A percentile compares a stretch with the other conserved stretches of the same genome.
These are phyloP conservation scores for Porites lobata DNA, from an alignment of 92 coral and sea anemone species.

Conservation along the genomic window DNA sequence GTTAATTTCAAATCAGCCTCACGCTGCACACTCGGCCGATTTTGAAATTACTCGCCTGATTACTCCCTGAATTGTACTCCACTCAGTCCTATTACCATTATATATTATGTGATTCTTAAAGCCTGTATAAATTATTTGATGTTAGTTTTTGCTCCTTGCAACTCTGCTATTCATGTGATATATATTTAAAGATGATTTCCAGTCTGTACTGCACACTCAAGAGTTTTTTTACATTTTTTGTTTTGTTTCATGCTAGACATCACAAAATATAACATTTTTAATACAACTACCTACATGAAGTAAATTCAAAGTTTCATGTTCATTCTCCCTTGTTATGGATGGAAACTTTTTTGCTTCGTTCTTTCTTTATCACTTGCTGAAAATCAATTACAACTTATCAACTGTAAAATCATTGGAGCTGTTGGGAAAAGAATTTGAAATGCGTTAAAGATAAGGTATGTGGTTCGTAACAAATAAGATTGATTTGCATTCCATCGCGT, in stretches of 20 bases:
- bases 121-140: too few relatives aligned
- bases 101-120: too few relatives aligned
- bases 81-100: too few relatives aligned
- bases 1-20: background rate
- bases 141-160: too few relatives aligned
- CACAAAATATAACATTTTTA: background rate
- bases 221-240: background rate
- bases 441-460: constrained; percentile 31
- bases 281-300: background rate
- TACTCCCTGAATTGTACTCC: too few relatives aligned
- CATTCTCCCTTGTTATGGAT: background rate
- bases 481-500: constrained; percentile 30
- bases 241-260: background rate
- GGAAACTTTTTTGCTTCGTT: constrained; percentile 10
- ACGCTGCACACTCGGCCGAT: background rate
- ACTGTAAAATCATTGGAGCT: constrained; percentile 25
- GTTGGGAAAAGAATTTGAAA: constrained; percentile 32
- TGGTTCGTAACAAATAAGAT: constrained; percentile 39
- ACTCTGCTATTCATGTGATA: too few relatives aligned
- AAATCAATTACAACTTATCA: constrained; percentile 5
- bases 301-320: background rate
- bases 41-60: background rate
- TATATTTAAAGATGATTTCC: background rate
- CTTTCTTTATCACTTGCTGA: constrained; percentile 27
- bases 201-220: background rate